Evolutionary conservation across 2,113 vertebrate species (phyloP).

Genomic region (Crypturellus undulatus): DNA sequence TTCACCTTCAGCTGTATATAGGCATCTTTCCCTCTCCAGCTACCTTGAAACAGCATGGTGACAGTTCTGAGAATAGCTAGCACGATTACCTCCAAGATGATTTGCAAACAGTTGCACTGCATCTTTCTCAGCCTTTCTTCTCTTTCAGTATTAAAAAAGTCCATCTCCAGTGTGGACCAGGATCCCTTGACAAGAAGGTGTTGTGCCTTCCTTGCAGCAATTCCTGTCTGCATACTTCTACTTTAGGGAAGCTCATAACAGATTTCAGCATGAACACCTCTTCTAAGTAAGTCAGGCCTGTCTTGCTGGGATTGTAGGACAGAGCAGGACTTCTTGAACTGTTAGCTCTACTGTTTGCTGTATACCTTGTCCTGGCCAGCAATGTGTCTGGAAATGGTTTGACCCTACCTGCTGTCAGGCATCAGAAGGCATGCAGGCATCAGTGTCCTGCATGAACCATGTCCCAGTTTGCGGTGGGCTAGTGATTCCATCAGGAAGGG

Average conservation of each 20-base stretch:
- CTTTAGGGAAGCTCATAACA: neutral
- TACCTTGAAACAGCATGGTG: neutral
- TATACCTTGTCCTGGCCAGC: neutral
- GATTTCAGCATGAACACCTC: neutral
- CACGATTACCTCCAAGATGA: neutral
- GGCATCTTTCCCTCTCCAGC: neutral
- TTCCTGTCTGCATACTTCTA: rapidly evolving
- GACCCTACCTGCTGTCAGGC: neutral
- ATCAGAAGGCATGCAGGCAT: no score
- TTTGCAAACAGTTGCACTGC: neutral
- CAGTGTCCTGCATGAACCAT: neutral
- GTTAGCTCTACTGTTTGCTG: neutral
- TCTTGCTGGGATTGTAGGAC: neutral
- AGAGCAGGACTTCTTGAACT: neutral
- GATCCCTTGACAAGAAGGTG: neutral
- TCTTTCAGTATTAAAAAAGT: neutral
- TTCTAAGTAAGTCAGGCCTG: neutral
- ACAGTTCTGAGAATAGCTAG: neutral
- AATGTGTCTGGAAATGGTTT: rapidly evolving
- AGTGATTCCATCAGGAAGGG: neutral
- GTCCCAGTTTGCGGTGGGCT: rapidly evolving
- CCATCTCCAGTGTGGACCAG: neutral
- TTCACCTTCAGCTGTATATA: neutral
- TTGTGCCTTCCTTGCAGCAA: neutral
- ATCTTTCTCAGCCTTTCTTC: neutral